Evolutionary conservation across 2,888 invertebrate genomes (phyloP), one percentile per base, ranked within the genome.

Genomic region (Metopia argyrocephala): DNA sequence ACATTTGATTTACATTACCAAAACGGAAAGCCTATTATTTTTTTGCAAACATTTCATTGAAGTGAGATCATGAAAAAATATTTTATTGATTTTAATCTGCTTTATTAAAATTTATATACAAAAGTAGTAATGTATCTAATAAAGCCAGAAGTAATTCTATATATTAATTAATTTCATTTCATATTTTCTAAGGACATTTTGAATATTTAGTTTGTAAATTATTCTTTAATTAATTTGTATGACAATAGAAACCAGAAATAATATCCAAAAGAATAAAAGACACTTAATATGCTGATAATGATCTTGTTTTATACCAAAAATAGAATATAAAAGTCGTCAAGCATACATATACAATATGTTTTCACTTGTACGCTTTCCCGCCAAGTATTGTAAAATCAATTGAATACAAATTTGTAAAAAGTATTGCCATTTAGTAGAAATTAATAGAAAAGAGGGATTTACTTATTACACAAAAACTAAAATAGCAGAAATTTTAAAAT

Each of bases 271-370:
- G 21, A 28, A 28, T n/a, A 27, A 46, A 7, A 54, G 9, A 18
- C 12, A 46, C 54, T 54, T 31, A 23, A 50, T 73, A 64, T 64
- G 62, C 56, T 21, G 46, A 46, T 21, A 56, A 38, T 56, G 62
- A 73, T 73, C 73, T 73, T 28, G 21, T 54, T 73, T 27, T 54
- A 46, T 18, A 2, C 25, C 62, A 52, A 62, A 69, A 48, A 21
- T 23, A 27, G n/a, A 31, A 31, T 52, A 4, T 20, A 52, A 52
- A 38, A 27, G 25, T 9, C 25, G 31, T n/a, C 21, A 48, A 27
- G 25, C n/a, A 66, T 45, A 56, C 5, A 57, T 28, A 18, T 9
- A n/a, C 7, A 25, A n/a, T 54, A 12, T 27, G 27, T 6, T 12
- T 57, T 20, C n/a, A n/a, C n/a, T 31, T 28, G 27, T 31, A n/a